phyloP scores from a whole-genome alignment of 2,797 vertebrate species.

The Mallotus villosus region DNA sequence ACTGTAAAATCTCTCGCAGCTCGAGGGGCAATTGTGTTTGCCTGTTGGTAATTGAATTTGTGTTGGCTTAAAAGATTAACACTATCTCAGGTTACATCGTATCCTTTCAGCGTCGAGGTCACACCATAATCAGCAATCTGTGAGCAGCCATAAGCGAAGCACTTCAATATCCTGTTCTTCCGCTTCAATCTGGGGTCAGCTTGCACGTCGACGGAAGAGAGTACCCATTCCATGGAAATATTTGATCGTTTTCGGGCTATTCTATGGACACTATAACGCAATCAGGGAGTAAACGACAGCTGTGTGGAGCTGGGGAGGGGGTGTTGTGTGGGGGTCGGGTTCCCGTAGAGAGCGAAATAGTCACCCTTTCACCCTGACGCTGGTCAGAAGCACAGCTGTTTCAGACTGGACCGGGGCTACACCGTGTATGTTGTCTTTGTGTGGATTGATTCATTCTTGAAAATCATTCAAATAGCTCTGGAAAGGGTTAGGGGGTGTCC shows the following conservation, averaged over 20 bases:
- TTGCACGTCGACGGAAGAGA: background rate
- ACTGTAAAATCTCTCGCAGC: constrained; percentile 46
- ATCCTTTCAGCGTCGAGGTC: constrained; percentile 53
- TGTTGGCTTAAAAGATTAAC: constrained; percentile 73
- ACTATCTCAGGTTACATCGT: constrained; percentile 65
- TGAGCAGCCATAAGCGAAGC: constrained; percentile 25
- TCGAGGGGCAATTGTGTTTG: constrained; percentile 56
- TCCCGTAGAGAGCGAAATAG: background rate
- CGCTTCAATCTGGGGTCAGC: background rate
- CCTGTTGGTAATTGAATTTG: constrained; percentile 65
- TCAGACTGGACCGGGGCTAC: background rate
- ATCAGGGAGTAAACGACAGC: background rate
- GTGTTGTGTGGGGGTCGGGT: background rate
- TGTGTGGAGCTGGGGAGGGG: background rate
- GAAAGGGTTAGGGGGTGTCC: background rate
- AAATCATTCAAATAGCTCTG: constrained; percentile 21
- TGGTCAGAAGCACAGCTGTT: constrained; percentile 9
- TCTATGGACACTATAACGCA: too few relatives aligned
- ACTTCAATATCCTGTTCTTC: constrained; percentile 12
- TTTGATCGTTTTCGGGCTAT: too few relatives aligned
- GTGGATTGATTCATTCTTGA: constrained; percentile 12
- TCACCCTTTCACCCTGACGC: background rate
- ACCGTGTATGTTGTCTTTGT: constrained; percentile 11
- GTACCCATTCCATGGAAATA: constrained; percentile 7
- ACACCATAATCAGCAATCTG: constrained; percentile 40